phyloP scores from a whole-genome alignment of 2,113 vertebrate genomes.

The Vidua macroura region DNA sequence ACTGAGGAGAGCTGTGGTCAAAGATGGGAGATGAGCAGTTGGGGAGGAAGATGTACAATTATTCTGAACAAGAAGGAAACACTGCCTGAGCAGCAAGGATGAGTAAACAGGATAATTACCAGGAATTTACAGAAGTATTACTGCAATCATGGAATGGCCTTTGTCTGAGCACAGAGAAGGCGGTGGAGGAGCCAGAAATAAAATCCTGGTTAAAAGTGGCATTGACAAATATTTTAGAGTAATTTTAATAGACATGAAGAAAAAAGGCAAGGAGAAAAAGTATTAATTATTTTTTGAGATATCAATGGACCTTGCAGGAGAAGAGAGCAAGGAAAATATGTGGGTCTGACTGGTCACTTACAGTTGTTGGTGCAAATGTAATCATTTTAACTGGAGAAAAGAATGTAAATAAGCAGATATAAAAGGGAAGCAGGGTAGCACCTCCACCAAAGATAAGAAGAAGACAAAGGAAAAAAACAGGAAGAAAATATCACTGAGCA shows the following conservation, averaged over 20 bases:
- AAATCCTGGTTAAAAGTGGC: background rate
- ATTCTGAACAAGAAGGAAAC: background rate
- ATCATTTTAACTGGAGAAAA: background rate
- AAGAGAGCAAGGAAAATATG: background rate
- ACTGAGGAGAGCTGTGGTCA: background rate
- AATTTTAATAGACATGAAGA: background rate
- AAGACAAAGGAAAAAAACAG: background rate
- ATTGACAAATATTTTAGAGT: background rate
- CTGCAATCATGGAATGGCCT: background rate
- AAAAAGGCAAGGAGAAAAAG: background rate
- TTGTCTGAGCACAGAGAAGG: background rate
- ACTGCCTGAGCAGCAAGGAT: background rate
- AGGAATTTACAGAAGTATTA: slow-evolving; percentile 26
- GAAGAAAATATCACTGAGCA: background rate
- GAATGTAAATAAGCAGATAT: background rate
- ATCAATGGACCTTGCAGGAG: background rate
- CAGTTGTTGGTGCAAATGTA: background rate
- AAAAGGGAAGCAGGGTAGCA: background rate
- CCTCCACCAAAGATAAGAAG: background rate
- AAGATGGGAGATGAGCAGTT: background rate
- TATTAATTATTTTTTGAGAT: background rate
- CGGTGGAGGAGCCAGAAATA: background rate
- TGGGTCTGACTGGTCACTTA: background rate
- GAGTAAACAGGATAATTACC: slow-evolving; percentile 41
- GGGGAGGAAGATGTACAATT: background rate